Percentiles rank a stretch among this genome's conserved stretches.
phyloP scores from a whole-genome alignment of 2,888 invertebrate species.

The Romanomermis culicivorax region DNA sequence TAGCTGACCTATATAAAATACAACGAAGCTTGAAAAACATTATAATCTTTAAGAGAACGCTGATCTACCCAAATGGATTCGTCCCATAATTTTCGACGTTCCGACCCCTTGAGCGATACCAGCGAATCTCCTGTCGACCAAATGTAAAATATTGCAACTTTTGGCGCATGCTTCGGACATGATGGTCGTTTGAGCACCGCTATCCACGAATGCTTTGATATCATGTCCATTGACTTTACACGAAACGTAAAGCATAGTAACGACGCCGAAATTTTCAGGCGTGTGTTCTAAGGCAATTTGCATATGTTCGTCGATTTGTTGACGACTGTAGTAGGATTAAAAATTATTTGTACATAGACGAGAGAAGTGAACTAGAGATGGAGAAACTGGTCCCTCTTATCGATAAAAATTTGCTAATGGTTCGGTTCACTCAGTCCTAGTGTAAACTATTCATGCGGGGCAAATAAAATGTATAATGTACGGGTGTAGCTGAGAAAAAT shows the following conservation, averaged over 20 bases:
- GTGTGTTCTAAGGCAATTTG: slow-evolving; percentile 95
- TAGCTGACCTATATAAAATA: slow-evolving; percentile 50
- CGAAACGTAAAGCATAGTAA: slow-evolving; percentile 89
- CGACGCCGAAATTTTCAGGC: slow-evolving; percentile 91
- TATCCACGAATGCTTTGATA: slow-evolving; percentile 94
- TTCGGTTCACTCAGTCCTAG: too few relatives aligned
- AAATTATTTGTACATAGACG: too few relatives aligned
- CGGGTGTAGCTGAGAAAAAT: slow-evolving; percentile 25
- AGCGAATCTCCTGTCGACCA: slow-evolving; percentile 65
- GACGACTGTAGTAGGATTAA: too few relatives aligned
- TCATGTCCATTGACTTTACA: slow-evolving; percentile 87
- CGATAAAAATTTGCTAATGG: too few relatives aligned
- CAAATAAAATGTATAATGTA: not conserved
- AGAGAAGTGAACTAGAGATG: not conserved
- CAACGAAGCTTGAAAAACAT: slow-evolving; percentile 5
- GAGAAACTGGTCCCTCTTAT: too few relatives aligned
- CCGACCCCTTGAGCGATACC: slow-evolving; percentile 95
- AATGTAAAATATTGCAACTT: slow-evolving; percentile 36
- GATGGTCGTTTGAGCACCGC: slow-evolving; percentile 85
- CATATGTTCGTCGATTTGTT: slow-evolving; percentile 28
- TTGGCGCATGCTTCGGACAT: slow-evolving; percentile 79
- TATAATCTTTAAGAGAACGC: not conserved
- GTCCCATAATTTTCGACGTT: slow-evolving; percentile 76
- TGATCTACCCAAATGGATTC: slow-evolving; percentile 60
- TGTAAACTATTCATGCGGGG: not conserved